These are phyloP conservation scores for Sminthurides aquaticus DNA, from an alignment of 2,888 invertebrate species.

Conservation along the genomic window DNA sequence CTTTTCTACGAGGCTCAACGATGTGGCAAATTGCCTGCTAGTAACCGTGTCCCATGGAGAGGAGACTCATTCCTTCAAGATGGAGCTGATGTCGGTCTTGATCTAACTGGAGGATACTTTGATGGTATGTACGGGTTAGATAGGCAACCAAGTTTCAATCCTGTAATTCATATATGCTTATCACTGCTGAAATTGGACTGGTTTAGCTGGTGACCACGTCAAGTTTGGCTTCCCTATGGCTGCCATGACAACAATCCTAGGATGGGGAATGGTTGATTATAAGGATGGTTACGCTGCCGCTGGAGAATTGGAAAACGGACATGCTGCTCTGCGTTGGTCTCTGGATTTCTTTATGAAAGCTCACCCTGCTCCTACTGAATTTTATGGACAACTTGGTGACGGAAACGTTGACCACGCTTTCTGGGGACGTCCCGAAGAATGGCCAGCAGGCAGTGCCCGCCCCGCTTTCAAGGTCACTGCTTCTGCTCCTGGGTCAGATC, in stretches of 20 bases:
- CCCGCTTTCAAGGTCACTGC: conserved; percentile 55
- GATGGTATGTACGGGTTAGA: conserved; percentile 48
- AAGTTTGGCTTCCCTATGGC: conserved; percentile 56
- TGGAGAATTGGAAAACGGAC: conserved; percentile 49
- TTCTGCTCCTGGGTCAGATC: conserved; percentile 54
- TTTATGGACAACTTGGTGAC: conserved; percentile 56
- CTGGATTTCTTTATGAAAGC: conserved; percentile 57
- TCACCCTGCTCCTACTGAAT: conserved; percentile 47
- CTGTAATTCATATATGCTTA: not conserved
- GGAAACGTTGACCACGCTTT: conserved; percentile 54
- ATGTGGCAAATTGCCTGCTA: conserved; percentile 50
- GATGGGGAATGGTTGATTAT: conserved; percentile 54
- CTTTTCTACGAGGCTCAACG: conserved; percentile 55
- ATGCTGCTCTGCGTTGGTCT: conserved; percentile 54
- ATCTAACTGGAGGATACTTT: conserved; percentile 55
- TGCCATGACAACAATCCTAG: conserved; percentile 52
- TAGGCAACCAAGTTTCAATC: not conserved
- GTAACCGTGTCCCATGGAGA: conserved; percentile 53
- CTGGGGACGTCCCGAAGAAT: conserved; percentile 57
- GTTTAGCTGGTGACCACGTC: conserved; percentile 53
- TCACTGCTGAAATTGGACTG: not conserved
- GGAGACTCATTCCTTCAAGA: conserved; percentile 53
- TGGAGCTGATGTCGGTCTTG: conserved; percentile 49
- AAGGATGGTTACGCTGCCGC: conserved; percentile 50
- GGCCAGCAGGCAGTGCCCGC: conserved; percentile 51